Evolutionary conservation across 1,140 invertebrate genomes (phyloP).

Genomic region (Magallana angulata): DNA sequence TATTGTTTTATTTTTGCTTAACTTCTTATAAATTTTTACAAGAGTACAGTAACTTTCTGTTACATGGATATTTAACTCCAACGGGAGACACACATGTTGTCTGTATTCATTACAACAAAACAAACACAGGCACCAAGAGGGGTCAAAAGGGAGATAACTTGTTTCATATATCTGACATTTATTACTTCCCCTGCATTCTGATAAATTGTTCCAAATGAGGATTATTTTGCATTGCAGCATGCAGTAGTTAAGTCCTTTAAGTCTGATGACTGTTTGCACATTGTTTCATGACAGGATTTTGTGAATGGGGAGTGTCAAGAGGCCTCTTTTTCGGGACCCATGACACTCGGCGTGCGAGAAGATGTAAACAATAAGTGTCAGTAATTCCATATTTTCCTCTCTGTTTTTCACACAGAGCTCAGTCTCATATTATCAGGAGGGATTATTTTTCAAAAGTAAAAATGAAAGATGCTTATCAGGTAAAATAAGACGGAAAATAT

Average conservation of each 20-base stretch:
- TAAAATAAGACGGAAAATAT: background rate
- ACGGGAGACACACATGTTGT: background rate
- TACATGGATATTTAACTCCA: background rate
- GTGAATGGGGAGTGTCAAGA: conserved; percentile 25
- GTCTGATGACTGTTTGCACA: background rate
- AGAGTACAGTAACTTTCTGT: conserved; percentile 8
- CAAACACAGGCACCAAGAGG: conserved; percentile 1
- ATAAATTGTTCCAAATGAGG: background rate
- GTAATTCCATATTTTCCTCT: background rate
- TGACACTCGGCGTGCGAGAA: background rate
- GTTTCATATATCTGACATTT: conserved; percentile 8
- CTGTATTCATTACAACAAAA: conserved; percentile 20
- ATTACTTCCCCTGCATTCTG: conserved; percentile 27
- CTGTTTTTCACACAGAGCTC: conserved; percentile 13
- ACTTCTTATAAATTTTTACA: background rate
- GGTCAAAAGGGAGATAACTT: conserved; percentile 14
- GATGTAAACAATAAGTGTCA: conserved; percentile 23
- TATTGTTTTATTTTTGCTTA: background rate
- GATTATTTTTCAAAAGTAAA: conserved; percentile 19
- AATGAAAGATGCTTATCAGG: conserved; percentile 29
- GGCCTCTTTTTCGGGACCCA: background rate
- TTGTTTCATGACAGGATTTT: conserved; percentile 28
- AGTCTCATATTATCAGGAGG: background rate
- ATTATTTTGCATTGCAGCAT: conserved; percentile 6
- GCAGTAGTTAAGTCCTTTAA: background rate